Conservation (phyloP, 2,888 invertebrate species). For the Heliconius sara region DNA sequence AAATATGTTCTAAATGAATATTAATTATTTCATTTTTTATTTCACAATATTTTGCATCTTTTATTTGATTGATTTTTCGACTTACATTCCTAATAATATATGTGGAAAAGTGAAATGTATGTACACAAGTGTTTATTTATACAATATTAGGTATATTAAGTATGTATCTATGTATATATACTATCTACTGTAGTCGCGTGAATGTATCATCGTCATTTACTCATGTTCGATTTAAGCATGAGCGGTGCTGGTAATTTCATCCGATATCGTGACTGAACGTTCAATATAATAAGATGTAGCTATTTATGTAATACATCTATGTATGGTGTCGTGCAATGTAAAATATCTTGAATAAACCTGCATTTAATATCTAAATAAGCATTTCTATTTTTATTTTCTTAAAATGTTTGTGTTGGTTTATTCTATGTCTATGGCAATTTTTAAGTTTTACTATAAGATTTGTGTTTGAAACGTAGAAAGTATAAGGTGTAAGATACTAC, state of each 20-base stretch:
- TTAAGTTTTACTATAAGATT: background rate
- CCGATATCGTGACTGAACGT: slow-evolving; percentile 37
- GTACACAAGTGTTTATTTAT: slow-evolving; percentile 19
- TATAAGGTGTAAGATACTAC: background rate
- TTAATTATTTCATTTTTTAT: no score
- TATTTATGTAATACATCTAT: slow-evolving; percentile 24
- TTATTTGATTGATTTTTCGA: no score
- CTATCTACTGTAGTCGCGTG: slow-evolving; percentile 23
- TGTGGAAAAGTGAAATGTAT: background rate
- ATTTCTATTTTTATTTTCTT: background rate
- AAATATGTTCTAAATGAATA: background rate
- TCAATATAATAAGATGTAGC: slow-evolving; percentile 27
- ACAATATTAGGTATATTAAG: slow-evolving; percentile 21
- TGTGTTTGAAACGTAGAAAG: background rate
- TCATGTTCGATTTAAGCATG: slow-evolving; percentile 38
- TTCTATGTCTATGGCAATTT: background rate
- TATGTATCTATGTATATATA: background rate
- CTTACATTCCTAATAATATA: no score
- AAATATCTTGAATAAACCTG: background rate
- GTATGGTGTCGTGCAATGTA: background rate
- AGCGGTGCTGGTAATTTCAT: slow-evolving; percentile 35
- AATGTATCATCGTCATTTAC: slow-evolving; percentile 37
- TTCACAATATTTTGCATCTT: no score
- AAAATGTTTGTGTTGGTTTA: background rate
- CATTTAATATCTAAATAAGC: background rate